phyloP scores from a whole-genome alignment of 2,888 invertebrate genomes.

The Leptinotarsa haldemani region DNA sequence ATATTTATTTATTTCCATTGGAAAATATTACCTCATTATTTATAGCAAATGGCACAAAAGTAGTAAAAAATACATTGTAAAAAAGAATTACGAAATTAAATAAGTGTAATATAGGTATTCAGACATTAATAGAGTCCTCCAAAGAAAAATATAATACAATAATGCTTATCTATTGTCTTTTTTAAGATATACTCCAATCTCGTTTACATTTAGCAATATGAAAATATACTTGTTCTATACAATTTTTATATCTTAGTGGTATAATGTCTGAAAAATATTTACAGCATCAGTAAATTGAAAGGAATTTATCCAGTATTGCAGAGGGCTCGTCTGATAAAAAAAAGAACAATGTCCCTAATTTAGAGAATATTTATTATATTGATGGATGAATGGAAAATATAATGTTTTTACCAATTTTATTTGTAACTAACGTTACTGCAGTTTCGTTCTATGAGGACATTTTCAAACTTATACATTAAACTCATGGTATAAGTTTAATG shows the following conservation, averaged over 20 bases:
- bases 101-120: constrained; percentile 52
- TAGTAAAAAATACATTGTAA: constrained; percentile 49
- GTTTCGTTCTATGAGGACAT: too few species aligned
- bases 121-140: constrained; percentile 50
- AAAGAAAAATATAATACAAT: constrained; percentile 48
- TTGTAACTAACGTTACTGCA: too few species aligned
- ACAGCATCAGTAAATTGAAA: constrained; percentile 29
- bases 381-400: too few species aligned
- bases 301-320: background rate
- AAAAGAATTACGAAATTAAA: constrained; percentile 43
- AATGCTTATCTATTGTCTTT: constrained; percentile 58
- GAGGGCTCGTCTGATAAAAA: background rate
- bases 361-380: too few species aligned
- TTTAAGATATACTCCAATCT: constrained; percentile 38
- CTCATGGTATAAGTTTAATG: too few species aligned
- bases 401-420: too few species aligned
- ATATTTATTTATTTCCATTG: background rate
- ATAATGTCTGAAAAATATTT: constrained; percentile 40
- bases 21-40: constrained; percentile 30
- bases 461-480: too few species aligned
- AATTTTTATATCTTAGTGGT: constrained; percentile 50
- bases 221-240: constrained; percentile 52
- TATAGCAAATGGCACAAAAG: constrained; percentile 56
- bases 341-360: too few species aligned
- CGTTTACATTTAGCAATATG: constrained; percentile 42